These are phyloP conservation scores for Bruchidius siliquastri DNA, from an alignment of 2,888 invertebrate species.

Conservation along the genomic window DNA sequence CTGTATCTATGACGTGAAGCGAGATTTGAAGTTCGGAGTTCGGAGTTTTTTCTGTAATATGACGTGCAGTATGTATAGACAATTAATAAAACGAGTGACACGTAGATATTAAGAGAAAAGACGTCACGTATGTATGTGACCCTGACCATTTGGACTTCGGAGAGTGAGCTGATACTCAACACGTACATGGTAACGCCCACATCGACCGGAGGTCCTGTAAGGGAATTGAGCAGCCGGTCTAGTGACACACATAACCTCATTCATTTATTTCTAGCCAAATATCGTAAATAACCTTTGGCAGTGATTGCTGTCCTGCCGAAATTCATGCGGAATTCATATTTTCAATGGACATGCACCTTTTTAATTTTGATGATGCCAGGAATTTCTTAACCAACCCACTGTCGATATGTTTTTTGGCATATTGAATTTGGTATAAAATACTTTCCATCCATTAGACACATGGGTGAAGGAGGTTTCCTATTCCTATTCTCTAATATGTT, in stretches of 20 bases:
- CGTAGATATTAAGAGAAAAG: not conserved
- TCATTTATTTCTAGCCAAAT: constrained; percentile 1
- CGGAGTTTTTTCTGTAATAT: not conserved
- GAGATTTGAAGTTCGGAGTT: too few relatives aligned
- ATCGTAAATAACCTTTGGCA: not conserved
- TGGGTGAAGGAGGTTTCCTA: too few relatives aligned
- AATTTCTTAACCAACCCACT: too few relatives aligned
- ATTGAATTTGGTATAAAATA: too few relatives aligned
- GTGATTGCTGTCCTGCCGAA: not conserved
- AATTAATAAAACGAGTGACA: not conserved
- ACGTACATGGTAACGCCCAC: constrained; percentile 98
- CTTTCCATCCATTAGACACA: too few relatives aligned
- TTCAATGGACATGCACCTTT: too few relatives aligned
- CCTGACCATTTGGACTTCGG: constrained; percentile 92
- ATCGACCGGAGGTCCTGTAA: constrained; percentile 94
- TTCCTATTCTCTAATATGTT: too few relatives aligned
- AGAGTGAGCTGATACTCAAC: constrained; percentile 96
- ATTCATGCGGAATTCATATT: too few relatives aligned
- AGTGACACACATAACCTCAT: not conserved
- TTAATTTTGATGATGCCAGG: too few relatives aligned
- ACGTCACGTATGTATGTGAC: constrained; percentile 3
- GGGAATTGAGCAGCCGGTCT: constrained; percentile 39
- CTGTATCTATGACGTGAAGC: too few relatives aligned
- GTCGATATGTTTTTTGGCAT: too few relatives aligned
- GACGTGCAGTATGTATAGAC: not conserved